Conservation (phyloP, 2,888 invertebrate genomes). For the Amiota minor region DNA sequence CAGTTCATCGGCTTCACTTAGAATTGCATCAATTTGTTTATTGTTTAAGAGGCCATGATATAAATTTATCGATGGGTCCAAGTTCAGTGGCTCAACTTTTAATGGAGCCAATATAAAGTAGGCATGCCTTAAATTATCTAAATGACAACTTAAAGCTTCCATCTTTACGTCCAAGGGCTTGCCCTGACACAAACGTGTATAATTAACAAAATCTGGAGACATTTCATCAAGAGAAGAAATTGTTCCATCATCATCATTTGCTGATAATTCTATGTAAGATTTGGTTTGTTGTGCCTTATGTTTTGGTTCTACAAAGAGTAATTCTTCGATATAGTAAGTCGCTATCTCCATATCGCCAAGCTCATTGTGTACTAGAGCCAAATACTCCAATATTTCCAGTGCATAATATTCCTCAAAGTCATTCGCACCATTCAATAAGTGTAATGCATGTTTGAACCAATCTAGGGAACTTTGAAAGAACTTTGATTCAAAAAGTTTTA, state of each 20-base stretch:
- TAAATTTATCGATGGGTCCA: conserved; percentile 85
- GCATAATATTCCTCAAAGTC: conserved; percentile 1
- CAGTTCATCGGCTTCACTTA: conserved; percentile 23
- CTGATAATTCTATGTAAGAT: conserved; percentile 38
- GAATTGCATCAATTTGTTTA: conserved; percentile 81
- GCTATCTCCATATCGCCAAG: conserved; percentile 48
- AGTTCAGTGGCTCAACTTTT: conserved; percentile 84
- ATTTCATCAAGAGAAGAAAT: background rate
- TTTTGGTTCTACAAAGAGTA: conserved; percentile 39
- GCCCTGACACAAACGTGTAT: conserved; percentile 55
- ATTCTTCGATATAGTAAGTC: conserved; percentile 36
- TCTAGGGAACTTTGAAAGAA: conserved; percentile 41
- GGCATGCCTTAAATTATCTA: conserved; percentile 74
- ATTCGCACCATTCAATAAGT: conserved; percentile 32
- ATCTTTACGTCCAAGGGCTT: conserved; percentile 24
- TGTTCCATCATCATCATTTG: background rate
- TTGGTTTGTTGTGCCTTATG: conserved; percentile 38
- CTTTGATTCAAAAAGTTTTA: conserved; percentile 50
- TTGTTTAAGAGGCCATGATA: conserved; percentile 91
- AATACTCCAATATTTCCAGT: conserved; percentile 54
- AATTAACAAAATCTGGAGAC: conserved; percentile 34
- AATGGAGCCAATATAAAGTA: conserved; percentile 84
- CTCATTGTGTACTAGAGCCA: conserved; percentile 51
- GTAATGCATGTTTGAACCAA: conserved; percentile 49
- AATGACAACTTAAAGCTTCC: conserved; percentile 41